Conservation (phyloP, 2,113 vertebrate species). For the Pterophyllum scalare region DNA sequence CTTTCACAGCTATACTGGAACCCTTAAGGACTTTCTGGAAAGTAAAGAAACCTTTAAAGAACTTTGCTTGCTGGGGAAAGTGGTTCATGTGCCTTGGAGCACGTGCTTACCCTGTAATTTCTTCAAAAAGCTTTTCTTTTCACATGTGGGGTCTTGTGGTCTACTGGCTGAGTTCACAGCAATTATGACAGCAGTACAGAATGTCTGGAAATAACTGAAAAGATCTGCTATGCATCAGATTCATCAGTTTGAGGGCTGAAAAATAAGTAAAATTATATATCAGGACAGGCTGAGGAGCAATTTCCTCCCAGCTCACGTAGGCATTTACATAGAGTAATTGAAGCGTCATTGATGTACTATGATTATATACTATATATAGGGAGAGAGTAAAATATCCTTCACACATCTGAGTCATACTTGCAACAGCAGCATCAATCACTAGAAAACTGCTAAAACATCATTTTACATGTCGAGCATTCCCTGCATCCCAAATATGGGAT, state of each 20-base stretch:
- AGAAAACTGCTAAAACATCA: not conserved
- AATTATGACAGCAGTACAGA: constrained; percentile 12
- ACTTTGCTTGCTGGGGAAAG: constrained; percentile 16
- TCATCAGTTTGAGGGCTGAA: constrained; percentile 15
- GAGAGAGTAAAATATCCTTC: not conserved
- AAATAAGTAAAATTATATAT: constrained; percentile 25
- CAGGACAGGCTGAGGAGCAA: constrained; percentile 3
- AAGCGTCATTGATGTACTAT: not conserved
- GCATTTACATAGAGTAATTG: not conserved
- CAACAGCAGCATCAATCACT: not conserved
- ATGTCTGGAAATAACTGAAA: constrained; percentile 3
- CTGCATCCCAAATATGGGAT: not conserved
- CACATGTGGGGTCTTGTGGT: not conserved
- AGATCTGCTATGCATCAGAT: constrained; percentile 22
- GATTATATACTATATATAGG: not conserved
- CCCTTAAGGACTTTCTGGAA: constrained; percentile 10
- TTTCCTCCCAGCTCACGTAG: not conserved
- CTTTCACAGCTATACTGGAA: not conserved
- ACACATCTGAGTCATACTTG: not conserved
- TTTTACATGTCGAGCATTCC: not conserved
- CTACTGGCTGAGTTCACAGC: constrained; percentile 6
- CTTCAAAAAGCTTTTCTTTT: constrained; percentile 29
- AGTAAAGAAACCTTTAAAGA: constrained; percentile 35
- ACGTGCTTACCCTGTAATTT: constrained; percentile 33
- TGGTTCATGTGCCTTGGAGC: constrained; percentile 22